phyloP scores from a whole-genome alignment of 2,888 invertebrate genomes.

The Yponomeuta cagnagella region DNA sequence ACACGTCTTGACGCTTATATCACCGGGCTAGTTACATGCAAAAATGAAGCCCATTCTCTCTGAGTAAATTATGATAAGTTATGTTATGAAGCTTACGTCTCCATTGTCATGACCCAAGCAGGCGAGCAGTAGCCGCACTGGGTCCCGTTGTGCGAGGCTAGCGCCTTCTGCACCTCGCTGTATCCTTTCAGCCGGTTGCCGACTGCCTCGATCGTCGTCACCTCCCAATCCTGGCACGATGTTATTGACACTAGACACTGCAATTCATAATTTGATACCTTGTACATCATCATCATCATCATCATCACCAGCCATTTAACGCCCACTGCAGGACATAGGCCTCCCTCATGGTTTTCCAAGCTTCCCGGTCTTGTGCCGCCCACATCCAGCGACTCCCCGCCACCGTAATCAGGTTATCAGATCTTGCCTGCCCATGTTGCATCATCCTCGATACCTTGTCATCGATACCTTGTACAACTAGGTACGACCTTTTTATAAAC shows the following conservation, averaged over 20 bases:
- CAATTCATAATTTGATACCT: slow-evolving; percentile 11
- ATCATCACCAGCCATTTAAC: no score
- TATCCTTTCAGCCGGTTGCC: slow-evolving; percentile 78
- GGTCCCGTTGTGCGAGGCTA: slow-evolving; percentile 77
- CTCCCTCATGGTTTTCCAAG: no score
- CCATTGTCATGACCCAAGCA: slow-evolving; percentile 55
- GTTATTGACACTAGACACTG: slow-evolving; percentile 72
- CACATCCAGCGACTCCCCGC: no score
- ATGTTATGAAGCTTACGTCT: slow-evolving; percentile 34
- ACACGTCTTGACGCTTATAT: neutral
- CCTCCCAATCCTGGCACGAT: slow-evolving; percentile 77
- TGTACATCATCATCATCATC: no score
- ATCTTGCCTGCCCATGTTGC: no score
- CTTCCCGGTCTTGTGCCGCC: no score
- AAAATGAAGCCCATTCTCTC: neutral
- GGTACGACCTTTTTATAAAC: no score
- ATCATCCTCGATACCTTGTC: no score
- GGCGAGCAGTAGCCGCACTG: slow-evolving; percentile 81
- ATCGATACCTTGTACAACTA: no score
- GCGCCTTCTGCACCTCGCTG: slow-evolving; percentile 75
- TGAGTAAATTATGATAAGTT: neutral
- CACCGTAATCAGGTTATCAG: no score
- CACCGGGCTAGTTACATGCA: neutral
- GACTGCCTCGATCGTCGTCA: slow-evolving; percentile 83
- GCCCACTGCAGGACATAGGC: no score